Base-by-base conservation (phyloP, 1,140 invertebrate species). In the Megalonaias nervosa region DNA sequence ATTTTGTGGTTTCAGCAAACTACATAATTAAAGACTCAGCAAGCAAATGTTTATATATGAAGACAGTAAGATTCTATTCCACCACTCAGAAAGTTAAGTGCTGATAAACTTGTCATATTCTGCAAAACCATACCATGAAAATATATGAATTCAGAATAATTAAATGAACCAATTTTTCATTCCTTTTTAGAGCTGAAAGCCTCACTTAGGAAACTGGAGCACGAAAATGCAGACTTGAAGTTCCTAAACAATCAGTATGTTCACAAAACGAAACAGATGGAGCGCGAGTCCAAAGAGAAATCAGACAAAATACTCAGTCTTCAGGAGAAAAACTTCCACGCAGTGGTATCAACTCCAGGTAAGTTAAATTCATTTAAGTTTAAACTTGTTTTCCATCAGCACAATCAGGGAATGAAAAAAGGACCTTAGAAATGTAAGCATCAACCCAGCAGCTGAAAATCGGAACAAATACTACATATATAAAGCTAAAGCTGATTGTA, bases 171-270 rank as follows among this genome's bases (percentile, higher is more conserved):
- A 48, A 48, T 9, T 48, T 80, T 84, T 80, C 80, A 48, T 48
- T 48, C n/a, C 72, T 73, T 86, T 89, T 67, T 77, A 92, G 94
- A 94, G 79, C 86, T 94, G n/a, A 94, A 93, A 81, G 92, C 91
- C 59, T 91, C 92, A 72, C 80, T 94, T 70, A 82, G 91, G 64
- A 92, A 92, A 81, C 88, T 94, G 61, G 93, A 94, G 88, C 89
- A 92, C 84, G 93, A 94, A 81, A 93, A 93, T 84, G 90, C 89
- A 67, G 93, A 94, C 86, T 84, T 93, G 19, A 92, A 93, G 76
- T 90, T 93, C 75, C 85, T 92, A 15, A 92, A 92, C 71, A 93
- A 93, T 13, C 91, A 92, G 74, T 93, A 93, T 85, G 89, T 93
- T 55, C 90, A 92, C 74, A 92, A 91, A 85, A 92, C 93, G 59